These are phyloP conservation scores for Drosophila virilis DNA, from an alignment of 1,140 invertebrate species.

Conservation along the genomic window DNA sequence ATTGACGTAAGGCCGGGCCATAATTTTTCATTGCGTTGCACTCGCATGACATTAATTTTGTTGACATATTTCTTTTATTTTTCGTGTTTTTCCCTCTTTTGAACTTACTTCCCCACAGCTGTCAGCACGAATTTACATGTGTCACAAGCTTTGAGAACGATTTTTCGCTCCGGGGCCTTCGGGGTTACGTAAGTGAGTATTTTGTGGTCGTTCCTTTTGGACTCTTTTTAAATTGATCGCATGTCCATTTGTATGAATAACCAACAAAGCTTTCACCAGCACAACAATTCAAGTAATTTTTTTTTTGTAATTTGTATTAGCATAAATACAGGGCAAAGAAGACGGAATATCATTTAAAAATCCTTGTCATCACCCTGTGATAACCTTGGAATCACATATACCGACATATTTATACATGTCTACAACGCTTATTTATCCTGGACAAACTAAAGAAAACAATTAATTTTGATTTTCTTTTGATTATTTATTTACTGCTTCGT, in stretches of 20 bases:
- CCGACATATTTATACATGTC: too few relatives aligned
- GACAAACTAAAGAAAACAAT: too few relatives aligned
- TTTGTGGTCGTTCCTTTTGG: conserved; percentile 61
- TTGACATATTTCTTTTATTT: conserved; percentile 82
- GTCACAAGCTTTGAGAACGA: conserved; percentile 50
- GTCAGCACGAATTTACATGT: conserved; percentile 81
- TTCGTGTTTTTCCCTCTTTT: conserved; percentile 42
- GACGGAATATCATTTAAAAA: too few relatives aligned
- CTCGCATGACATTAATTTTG: conserved; percentile 83
- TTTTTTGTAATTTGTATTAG: too few relatives aligned
- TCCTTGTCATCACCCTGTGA: too few relatives aligned
- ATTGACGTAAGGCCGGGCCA: conserved; percentile 79
- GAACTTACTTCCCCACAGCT: conserved; percentile 54
- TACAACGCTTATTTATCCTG: too few relatives aligned
- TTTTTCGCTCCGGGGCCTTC: background rate
- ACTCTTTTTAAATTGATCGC: conserved; percentile 28
- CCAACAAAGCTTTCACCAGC: conserved; percentile 6
- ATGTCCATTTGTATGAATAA: conserved; percentile 26
- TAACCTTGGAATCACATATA: too few relatives aligned
- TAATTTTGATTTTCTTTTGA: too few relatives aligned
- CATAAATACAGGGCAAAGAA: too few relatives aligned
- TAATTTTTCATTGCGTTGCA: conserved; percentile 82
- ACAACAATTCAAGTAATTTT: background rate
- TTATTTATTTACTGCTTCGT: too few relatives aligned
- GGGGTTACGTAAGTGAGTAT: conserved; percentile 49